phyloP scores from a whole-genome alignment of 2,113 vertebrate genomes.

The Nothocercus nigrocapillus region DNA sequence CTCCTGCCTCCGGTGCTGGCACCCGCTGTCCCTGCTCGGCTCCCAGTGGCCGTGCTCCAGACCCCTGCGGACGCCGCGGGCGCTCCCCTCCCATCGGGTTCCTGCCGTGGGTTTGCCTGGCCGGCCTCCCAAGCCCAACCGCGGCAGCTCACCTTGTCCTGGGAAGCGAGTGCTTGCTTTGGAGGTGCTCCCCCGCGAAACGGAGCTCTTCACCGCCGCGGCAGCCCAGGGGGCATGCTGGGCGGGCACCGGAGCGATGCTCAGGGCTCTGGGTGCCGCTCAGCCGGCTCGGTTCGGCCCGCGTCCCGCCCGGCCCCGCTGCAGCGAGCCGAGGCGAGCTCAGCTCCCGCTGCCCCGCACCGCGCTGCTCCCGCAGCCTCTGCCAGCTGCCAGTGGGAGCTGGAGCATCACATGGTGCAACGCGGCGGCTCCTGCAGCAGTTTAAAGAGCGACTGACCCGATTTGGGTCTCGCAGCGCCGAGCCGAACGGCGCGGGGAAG shows the following conservation, averaged over 20 bases:
- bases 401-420: conserved; percentile 51
- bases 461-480: not conserved
- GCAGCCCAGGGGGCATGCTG: not conserved
- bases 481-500: not conserved
- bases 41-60: not conserved
- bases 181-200: not conserved
- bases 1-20: not conserved
- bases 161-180: not conserved
- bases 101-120: too few species aligned
- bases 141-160: not conserved
- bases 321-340: not conserved
- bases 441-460: conserved; percentile 49
- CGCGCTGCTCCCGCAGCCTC: not conserved
- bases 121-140: too few species aligned
- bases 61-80: not conserved
- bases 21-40: not conserved
- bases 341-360: not conserved
- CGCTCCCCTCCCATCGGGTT: not conserved
- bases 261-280: not conserved
- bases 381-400: not conserved
- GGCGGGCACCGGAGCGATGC: not conserved
- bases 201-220: not conserved
- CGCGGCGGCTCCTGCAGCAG: not conserved
- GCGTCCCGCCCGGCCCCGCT: not conserved
- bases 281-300: too few species aligned